Evolutionary conservation across 2,888 invertebrate species (phyloP).

Genomic region (Sphinx pinastri): DNA sequence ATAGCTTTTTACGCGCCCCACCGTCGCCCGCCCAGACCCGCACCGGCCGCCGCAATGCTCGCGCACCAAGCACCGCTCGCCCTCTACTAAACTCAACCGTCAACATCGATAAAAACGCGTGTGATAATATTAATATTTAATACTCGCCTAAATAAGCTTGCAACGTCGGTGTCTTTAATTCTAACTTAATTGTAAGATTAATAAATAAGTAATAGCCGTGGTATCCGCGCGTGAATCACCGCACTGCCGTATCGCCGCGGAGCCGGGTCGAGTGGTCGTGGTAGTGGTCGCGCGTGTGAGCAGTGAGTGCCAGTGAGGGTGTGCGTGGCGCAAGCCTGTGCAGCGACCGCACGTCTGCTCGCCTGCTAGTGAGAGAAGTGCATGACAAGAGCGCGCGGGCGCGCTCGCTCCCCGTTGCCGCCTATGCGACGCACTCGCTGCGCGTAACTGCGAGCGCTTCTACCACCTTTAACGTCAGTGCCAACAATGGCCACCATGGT

Average conservation of each 20-base stretch:
- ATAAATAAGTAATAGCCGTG: slow-evolving; percentile 63
- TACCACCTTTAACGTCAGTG: slow-evolving; percentile 63
- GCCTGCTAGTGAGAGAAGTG: slow-evolving; percentile 62
- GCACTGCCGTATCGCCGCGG: slow-evolving; percentile 53
- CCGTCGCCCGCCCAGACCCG: slow-evolving; percentile 76
- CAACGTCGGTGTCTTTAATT: slow-evolving; percentile 82
- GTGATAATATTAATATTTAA: slow-evolving; percentile 78
- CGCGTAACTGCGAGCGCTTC: slow-evolving; percentile 75
- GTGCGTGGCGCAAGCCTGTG: slow-evolving; percentile 4
- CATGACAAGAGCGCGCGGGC: slow-evolving; percentile 73
- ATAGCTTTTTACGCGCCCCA: slow-evolving; percentile 82
- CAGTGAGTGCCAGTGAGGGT: slow-evolving; percentile 34
- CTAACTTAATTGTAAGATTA: slow-evolving; percentile 80
- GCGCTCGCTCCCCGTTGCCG: slow-evolving; percentile 71
- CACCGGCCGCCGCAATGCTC: slow-evolving; percentile 80
- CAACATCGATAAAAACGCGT: slow-evolving; percentile 82
- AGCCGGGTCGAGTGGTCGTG: slow-evolving; percentile 56
- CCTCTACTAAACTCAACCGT: slow-evolving; percentile 80
- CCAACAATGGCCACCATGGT: slow-evolving; percentile 93
- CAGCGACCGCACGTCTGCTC: slow-evolving; percentile 30
- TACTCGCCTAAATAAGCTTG: slow-evolving; percentile 82
- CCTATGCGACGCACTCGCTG: slow-evolving; percentile 81
- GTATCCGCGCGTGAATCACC: slow-evolving; percentile 53
- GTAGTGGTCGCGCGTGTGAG: slow-evolving; percentile 39
- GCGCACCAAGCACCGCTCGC: slow-evolving; percentile 82